Conservation (phyloP, 1,140 invertebrate species). For the Yoshiicerus persimilis region DNA sequence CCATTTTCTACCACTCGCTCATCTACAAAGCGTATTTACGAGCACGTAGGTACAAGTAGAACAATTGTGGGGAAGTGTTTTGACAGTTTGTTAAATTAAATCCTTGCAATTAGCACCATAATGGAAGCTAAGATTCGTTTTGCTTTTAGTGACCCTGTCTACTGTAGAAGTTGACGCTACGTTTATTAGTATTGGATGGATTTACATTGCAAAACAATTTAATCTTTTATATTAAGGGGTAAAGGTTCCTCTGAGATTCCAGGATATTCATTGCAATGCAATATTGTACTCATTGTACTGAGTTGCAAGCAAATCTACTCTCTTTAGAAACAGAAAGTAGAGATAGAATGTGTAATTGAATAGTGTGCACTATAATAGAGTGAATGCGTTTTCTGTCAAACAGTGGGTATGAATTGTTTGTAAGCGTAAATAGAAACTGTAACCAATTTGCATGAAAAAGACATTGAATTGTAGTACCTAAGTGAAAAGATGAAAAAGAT, state of each 20-base stretch:
- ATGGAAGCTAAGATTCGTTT: neutral
- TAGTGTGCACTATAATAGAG: neutral
- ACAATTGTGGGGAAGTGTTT: too few species aligned
- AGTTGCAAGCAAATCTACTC: neutral
- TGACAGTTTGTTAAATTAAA: neutral
- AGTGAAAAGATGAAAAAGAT: neutral
- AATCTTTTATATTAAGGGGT: neutral
- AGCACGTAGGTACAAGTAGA: neutral
- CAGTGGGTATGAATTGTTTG: neutral
- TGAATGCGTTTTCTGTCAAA: neutral
- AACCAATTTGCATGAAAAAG: neutral
- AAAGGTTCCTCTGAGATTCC: neutral
- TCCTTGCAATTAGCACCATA: neutral
- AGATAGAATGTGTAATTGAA: neutral
- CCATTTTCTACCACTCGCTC: neutral
- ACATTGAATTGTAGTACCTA: neutral
- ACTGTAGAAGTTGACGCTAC: neutral
- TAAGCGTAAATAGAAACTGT: neutral
- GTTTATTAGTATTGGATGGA: neutral
- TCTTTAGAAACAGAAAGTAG: neutral
- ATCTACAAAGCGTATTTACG: neutral
- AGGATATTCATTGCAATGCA: neutral
- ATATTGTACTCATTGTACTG: neutral
- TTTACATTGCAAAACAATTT: neutral
- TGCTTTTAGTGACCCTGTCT: neutral